Base-by-base conservation (phyloP, 2,113 vertebrate species). In the Spea multiplicata region DNA sequence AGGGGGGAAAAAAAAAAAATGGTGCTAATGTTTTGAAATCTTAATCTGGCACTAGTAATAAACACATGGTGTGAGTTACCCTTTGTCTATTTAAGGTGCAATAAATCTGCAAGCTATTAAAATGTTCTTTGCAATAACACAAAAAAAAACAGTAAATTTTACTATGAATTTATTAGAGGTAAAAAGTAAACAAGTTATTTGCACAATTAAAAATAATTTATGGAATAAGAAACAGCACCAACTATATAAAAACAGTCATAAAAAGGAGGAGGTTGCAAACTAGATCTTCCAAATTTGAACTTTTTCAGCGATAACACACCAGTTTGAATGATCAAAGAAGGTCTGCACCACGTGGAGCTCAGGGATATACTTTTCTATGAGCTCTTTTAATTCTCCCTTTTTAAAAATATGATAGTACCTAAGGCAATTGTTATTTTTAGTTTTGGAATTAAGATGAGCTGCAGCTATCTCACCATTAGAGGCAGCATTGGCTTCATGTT, bases 321-420 rank as follows among this genome's bases (percentile, higher is more conserved):
- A 89, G 82, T 91, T 91, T 83, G 85, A 83, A 0, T 88, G 89
- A 84, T 92, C 88, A 57, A 92, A 94, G 85, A 86, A 92, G n/a
- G 88, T 84, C 64, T 88, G 84, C 72, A 84, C 84, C 72, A 93
- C 80, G 6, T 83, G 71, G 44, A 94, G 90, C 73, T 94, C 88
- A 47, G 88, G 84, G 5, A 91, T 81, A 0, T 89, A 83, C 68
- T 78, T 81, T 78, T 89, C 71, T 47, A 88, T 89, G 46, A 92
- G 87, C 74, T 94, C 84, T 6, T 85, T 74, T 53, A 91, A 74
- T 46, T 91, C 88, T 6, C 88, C 86, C 73, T 93, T 88, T 87
- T 88, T 92, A 86, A 93, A 94, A 75, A 89, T 82, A 0, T 88
- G 89, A 44, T 92, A 91, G 71, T 89, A 90, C 77, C 87, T 88